Evolutionary conservation across 2,797 vertebrate genomes (phyloP).

Genomic region (Salmo trutta): DNA sequence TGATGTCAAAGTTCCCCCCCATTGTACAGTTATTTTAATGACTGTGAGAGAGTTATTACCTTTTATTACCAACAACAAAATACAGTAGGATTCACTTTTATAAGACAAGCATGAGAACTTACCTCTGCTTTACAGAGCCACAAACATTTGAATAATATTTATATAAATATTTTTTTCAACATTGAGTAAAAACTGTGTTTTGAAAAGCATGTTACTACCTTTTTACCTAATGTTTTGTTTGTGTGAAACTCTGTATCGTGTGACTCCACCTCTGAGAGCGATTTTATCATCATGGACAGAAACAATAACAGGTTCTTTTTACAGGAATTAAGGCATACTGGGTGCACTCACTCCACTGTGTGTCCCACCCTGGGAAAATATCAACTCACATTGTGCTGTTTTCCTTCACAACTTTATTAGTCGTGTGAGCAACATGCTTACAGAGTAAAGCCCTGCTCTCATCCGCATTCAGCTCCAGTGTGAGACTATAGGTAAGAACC

Average conservation of each 20-base stretch:
- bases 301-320: constrained; percentile 36
- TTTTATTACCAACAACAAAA: background rate
- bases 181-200: background rate
- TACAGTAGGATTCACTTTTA: background rate
- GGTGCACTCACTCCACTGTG: constrained; percentile 13
- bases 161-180: background rate
- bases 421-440: constrained; percentile 6
- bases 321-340: constrained; percentile 41
- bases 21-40: background rate
- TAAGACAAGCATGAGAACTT: background rate
- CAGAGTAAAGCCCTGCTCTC: constrained; percentile 22
- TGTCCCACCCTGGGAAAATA: constrained; percentile 40
- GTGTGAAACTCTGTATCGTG: constrained; percentile 1
- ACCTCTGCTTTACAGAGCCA: background rate
- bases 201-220: background rate
- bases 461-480: background rate
- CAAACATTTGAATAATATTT: too few relatives aligned
- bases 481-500: background rate
- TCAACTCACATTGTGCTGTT: constrained; percentile 10
- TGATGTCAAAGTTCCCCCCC: constrained; percentile 54
- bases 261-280: constrained; percentile 11
- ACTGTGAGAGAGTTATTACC: constrained; percentile 1
- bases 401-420: background rate
- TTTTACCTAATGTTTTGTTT: constrained; percentile 1
- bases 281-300: constrained; percentile 20